Evolutionary conservation across 2,888 invertebrate species (phyloP), one percentile per base, ranked within the genome.

Genomic region (Drosophila nigricruria): DNA sequence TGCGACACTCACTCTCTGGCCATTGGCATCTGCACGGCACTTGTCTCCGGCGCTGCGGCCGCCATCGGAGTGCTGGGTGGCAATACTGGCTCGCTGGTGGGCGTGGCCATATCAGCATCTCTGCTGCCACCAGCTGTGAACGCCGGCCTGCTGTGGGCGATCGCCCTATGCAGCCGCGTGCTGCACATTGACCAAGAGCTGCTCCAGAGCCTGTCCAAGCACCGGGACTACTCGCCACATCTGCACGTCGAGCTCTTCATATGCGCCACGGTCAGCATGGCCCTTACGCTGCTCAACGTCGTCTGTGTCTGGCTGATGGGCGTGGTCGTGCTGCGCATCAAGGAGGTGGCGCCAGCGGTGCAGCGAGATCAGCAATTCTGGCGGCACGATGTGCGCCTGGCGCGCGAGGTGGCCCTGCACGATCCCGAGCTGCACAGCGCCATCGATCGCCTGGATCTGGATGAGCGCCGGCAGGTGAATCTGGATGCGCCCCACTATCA

Each of bases 101-200:
- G 96, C 5, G 96, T 96, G 4, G 96, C 96, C 12, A 96, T 96
- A 75, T 96, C 96, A 0, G 96, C 96, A 0, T 96, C 96, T 0
- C 92, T 97, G 20, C 93, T 96, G 72, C 96, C 96, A 1, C 96
- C 96, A 10, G 96, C 96, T 42, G 96, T 96, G 0, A 96, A 97
- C 91, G 95, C 96, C 62, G 95, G 95, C 9, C 90, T 95, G 0
- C 90, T 95, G 0, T 95, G 95, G 95, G 94, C 95, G 0, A 93
- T 95, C 90, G 93, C 95, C 0, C 81, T 94, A 6, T 93, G 94
- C 27, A 94, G 94, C 23, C 91, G 93, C 18, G 72, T 94, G 4
- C 92, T 93, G 89, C 88, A 93, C 50, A 83, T 92, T 71, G 93
- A 93, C 38, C 92, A 93, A 52, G 86, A 90, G 10, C 83, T 91